Evolutionary conservation across 2,113 vertebrate genomes (phyloP).

Genomic region (Thomomys bottae): DNA sequence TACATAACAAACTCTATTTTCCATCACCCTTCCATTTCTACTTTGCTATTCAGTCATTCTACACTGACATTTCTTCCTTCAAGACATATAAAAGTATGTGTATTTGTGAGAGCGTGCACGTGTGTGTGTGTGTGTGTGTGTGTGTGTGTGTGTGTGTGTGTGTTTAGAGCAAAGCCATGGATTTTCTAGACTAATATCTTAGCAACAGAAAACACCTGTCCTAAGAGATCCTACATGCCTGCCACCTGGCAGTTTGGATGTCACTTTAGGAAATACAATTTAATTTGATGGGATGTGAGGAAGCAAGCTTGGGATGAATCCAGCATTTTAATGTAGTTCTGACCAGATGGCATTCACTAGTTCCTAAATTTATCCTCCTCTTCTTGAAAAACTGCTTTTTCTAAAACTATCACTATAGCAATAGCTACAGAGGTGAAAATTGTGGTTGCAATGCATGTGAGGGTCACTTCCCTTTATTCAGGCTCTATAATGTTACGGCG

Average conservation of each 20-base stretch:
- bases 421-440: slow-evolving; percentile 9
- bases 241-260: slow-evolving; percentile 42
- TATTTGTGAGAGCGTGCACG: neutral
- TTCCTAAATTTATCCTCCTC: slow-evolving; percentile 21
- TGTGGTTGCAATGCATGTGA: neutral
- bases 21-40: neutral
- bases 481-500: neutral
- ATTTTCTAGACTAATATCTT: slow-evolving; percentile 41
- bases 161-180: neutral
- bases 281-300: slow-evolving; percentile 51
- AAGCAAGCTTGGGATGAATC: slow-evolving; percentile 23
- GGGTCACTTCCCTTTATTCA: slow-evolving; percentile 37
- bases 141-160: neutral
- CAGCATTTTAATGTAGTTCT: slow-evolving; percentile 44
- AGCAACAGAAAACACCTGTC: slow-evolving; percentile 54
- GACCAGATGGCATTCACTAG: slow-evolving; percentile 38
- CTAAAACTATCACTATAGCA: neutral
- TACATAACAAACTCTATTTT: neutral
- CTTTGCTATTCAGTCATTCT: slow-evolving; percentile 36
- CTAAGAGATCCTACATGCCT: neutral
- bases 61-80: slow-evolving; percentile 29
- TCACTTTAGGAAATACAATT: slow-evolving; percentile 50
- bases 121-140: neutral
- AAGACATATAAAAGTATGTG: neutral
- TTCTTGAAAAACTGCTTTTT: slow-evolving; percentile 28